phyloP scores from a whole-genome alignment of 2,113 vertebrate species.

The Mormyrus iriodes region DNA sequence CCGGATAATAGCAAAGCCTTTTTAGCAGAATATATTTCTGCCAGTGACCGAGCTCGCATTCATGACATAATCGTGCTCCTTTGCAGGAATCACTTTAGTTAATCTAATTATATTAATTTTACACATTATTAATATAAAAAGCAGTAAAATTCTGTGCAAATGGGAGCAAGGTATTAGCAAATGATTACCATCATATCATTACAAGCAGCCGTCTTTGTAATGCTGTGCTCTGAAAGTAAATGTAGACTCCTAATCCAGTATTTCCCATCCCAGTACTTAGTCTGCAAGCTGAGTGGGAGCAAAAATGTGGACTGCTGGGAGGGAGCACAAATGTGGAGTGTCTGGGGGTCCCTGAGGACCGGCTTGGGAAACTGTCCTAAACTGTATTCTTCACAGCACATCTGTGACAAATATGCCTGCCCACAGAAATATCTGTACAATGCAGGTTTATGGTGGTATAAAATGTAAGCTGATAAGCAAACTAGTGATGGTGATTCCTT shows the following conservation, averaged over 20 bases:
- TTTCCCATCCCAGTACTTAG: not conserved
- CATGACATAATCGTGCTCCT: not conserved
- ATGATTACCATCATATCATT: not conserved
- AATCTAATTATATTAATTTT: not conserved
- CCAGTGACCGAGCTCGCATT: not conserved
- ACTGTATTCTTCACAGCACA: not conserved
- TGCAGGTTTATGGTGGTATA: not conserved
- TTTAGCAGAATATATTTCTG: not conserved
- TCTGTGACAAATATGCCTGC: not conserved
- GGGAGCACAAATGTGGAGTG: not conserved
- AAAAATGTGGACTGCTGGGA: too few species aligned
- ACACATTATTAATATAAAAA: not conserved
- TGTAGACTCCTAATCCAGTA: not conserved
- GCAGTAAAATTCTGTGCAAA: not conserved
- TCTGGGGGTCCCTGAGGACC: not conserved
- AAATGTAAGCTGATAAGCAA: not conserved
- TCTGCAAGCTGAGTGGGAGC: too few species aligned
- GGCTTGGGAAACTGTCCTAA: not conserved
- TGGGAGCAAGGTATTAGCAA: not conserved
- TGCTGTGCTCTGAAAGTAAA: not conserved
- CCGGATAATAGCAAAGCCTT: too few species aligned
- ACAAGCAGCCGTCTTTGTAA: not conserved
- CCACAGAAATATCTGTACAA: not conserved
- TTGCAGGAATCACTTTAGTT: not conserved
- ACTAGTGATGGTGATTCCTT: not conserved